Conservation (phyloP, 2,113 vertebrate genomes). For the Platycercus adscitus region DNA sequence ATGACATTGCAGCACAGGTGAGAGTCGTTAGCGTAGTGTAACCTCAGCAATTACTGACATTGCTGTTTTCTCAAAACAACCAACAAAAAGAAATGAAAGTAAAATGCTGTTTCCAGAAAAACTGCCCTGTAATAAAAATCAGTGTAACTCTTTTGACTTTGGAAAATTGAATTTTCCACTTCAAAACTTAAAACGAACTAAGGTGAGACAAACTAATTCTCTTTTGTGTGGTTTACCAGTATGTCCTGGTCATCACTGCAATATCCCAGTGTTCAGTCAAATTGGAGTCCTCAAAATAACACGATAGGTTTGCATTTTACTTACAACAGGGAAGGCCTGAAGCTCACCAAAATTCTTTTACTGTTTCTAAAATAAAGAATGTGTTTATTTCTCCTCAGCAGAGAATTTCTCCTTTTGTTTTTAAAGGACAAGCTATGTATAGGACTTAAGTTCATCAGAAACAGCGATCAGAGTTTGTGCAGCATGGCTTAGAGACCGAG, state of each 20-base stretch:
- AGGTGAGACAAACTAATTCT: neutral
- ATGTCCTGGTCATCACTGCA: neutral
- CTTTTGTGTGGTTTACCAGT: neutral
- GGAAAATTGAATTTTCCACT: neutral
- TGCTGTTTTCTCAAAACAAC: neutral
- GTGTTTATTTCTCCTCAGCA: neutral
- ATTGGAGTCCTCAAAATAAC: neutral
- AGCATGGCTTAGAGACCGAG: neutral
- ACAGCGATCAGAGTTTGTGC: neutral
- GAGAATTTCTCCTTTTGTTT: neutral
- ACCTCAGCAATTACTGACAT: neutral
- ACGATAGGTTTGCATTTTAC: neutral
- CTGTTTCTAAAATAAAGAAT: neutral
- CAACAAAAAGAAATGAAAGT: neutral
- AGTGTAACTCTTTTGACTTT: neutral
- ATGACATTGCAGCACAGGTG: neutral
- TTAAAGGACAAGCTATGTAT: neutral
- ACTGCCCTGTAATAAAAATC: neutral
- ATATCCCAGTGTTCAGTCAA: neutral
- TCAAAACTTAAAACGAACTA: neutral
- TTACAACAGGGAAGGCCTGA: neutral
- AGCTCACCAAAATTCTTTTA: neutral
- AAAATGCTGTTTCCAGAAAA: neutral
- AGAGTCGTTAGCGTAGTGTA: neutral
- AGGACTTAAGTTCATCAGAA: neutral